Base-by-base conservation (phyloP, 2,113 vertebrate species). In the Halichoeres trimaculatus region DNA sequence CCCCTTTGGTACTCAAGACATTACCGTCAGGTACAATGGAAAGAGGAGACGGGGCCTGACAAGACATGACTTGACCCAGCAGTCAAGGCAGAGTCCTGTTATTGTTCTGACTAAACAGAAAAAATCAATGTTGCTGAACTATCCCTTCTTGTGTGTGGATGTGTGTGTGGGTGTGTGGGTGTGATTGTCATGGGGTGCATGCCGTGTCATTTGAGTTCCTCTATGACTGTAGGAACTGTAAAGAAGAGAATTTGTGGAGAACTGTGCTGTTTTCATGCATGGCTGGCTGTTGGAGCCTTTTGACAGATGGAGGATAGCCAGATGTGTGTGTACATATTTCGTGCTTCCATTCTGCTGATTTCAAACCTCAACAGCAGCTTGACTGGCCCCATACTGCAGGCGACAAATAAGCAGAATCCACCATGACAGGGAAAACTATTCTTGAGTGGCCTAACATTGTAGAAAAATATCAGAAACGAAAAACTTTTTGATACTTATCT, bases 21-120 rank as follows among this genome's bases (percentile, higher is more conserved):
- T 45, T 74, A 74, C 66, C 60, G 40, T 80, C 78, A 76, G 64
- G 50, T 68, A 82, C 45, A 57, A 59, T 70, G 78, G 90, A 87
- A 93, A 93, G 79, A 81, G 64, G 89, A 93, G 90, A 80, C 80
- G 79, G 62, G 30, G 83, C 79, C 83, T 86, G 85, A 93, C 92
- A 93, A 91, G 91, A 89, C 88, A 76, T 60, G 86, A 86, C 92
- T 88, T 88, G 92, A 90, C 79, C 85, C 70, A 78, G 60, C 38
- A 68, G 64, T 71, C 38, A 60, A 68, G 70, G 66, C 82, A 84
- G 70, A 76, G 85, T 51, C 65, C 51, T 10, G 24, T 83, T 64
- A 85, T 90, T 91, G 85, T 92, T 76, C 81, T 53, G 67, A 71
- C 52, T 65, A 48, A 83, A 84, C 80, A 83, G 45, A 70, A 87